Conservation (phyloP, 2,888 invertebrate species). For the Argyresthia albistria region DNA sequence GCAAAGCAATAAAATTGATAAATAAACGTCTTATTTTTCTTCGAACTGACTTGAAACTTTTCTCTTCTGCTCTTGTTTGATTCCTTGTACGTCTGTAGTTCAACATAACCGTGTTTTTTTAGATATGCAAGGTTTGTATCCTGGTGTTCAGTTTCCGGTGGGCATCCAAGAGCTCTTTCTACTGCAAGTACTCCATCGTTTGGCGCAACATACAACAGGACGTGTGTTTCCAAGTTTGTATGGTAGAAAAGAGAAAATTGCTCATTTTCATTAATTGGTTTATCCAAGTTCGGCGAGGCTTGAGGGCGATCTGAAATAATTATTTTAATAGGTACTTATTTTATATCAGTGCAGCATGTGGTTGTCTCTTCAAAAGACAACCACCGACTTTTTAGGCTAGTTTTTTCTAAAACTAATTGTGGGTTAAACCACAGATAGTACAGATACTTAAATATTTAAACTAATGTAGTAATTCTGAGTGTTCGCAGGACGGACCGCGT, state of each 20-base stretch:
- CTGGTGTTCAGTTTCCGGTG: constrained; percentile 11
- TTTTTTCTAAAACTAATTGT: too few species aligned
- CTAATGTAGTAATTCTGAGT: too few species aligned
- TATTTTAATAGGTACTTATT: too few species aligned
- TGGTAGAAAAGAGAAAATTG: constrained; percentile 78
- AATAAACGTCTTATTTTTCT: too few species aligned
- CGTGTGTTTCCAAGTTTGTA: constrained; percentile 70
- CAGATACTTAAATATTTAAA: too few species aligned
- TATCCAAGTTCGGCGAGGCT: constrained; percentile 53
- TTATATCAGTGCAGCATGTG: too few species aligned
- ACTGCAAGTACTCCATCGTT: constrained; percentile 76
- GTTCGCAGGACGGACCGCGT: too few species aligned
- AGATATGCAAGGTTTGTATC: not conserved
- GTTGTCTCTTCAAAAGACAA: too few species aligned
- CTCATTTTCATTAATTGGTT: constrained; percentile 76
- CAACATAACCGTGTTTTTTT: constrained; percentile 68
- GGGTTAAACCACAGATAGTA: too few species aligned
- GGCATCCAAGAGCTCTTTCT: constrained; percentile 21
- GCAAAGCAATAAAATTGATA: too few species aligned
- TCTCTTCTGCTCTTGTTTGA: constrained; percentile 68
- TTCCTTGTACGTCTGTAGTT: constrained; percentile 78
- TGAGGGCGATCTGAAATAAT: constrained; percentile 53
- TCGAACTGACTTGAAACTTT: constrained; percentile 45
- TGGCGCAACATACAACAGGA: constrained; percentile 81
- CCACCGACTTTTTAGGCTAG: too few species aligned